Conservation (phyloP, 2,888 invertebrate species). For the Artemia sp. region DNA sequence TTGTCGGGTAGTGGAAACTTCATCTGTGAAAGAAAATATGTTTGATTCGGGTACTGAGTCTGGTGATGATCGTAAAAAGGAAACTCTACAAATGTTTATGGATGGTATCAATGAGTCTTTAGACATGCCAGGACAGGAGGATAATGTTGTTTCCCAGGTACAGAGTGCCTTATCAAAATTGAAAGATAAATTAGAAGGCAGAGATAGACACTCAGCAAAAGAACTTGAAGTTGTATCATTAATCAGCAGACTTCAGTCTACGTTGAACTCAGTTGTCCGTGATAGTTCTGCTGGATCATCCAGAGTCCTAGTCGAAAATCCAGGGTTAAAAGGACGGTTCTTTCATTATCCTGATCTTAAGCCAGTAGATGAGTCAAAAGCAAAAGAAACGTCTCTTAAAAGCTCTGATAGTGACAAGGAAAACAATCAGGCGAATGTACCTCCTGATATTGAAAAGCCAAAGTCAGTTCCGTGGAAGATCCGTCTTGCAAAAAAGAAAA, state of each 20-base stretch:
- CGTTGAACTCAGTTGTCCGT: constrained; percentile 32
- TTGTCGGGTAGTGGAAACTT: background rate
- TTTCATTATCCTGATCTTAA: constrained; percentile 38
- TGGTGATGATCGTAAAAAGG: constrained; percentile 41
- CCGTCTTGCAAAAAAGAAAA: constrained; percentile 29
- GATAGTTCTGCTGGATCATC: constrained; percentile 30
- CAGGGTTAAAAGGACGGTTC: constrained; percentile 20
- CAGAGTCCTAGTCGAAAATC: constrained; percentile 23
- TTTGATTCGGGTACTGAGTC: constrained; percentile 51
- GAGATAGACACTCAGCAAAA: constrained; percentile 38
- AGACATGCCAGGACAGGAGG: constrained; percentile 32
- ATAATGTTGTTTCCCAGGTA: constrained; percentile 49
- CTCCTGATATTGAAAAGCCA: constrained; percentile 18
- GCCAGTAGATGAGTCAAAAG: constrained; percentile 24
- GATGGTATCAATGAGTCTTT: constrained; percentile 26
- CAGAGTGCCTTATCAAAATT: constrained; percentile 55
- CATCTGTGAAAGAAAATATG: constrained; percentile 29
- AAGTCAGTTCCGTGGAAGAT: constrained; percentile 29
- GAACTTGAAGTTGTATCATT: constrained; percentile 46
- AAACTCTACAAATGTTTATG: constrained; percentile 28
- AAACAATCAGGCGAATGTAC: background rate
- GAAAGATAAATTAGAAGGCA: constrained; percentile 47
- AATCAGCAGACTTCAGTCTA: constrained; percentile 49
- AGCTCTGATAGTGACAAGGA: background rate
- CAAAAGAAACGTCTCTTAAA: background rate